Evolutionary conservation across 2,888 invertebrate species (phyloP).

Genomic region (Neoitamus cyanurus): DNA sequence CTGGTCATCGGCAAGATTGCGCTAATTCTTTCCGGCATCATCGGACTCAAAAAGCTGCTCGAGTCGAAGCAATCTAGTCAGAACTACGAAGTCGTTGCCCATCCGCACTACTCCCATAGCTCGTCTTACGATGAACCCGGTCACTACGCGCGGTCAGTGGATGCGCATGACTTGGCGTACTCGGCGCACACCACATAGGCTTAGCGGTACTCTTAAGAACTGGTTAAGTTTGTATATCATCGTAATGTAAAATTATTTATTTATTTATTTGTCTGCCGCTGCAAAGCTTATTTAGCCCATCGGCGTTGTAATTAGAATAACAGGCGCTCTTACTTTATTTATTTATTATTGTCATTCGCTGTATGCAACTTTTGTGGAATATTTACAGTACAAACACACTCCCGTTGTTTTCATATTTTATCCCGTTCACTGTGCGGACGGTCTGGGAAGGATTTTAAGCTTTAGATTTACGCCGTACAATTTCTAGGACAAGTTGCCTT

Average conservation of each 20-base stretch:
- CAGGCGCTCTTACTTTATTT: background rate
- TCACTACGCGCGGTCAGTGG: constrained; percentile 75
- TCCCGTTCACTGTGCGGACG: background rate
- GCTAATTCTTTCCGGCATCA: constrained; percentile 78
- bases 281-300: constrained; percentile 43
- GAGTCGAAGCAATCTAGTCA: constrained; percentile 76
- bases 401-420: background rate
- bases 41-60: constrained; percentile 79
- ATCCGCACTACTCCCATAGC: constrained; percentile 73
- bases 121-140: constrained; percentile 68
- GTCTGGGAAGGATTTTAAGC: background rate
- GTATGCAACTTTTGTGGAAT: background rate
- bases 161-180: constrained; percentile 79
- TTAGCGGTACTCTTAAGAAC: constrained; percentile 46
- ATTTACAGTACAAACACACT: constrained; percentile 6
- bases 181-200: constrained; percentile 70
- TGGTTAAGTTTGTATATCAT: background rate
- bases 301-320: background rate
- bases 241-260: background rate
- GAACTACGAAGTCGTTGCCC: constrained; percentile 82
- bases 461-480: background rate
- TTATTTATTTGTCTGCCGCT: constrained; percentile 50
- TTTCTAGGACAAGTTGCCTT: background rate
- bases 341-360: constrained; percentile 2
- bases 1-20: constrained; percentile 86